Base-by-base conservation (phyloP, 2,888 invertebrate genomes). In the Eudasyphora cyanicolor region DNA sequence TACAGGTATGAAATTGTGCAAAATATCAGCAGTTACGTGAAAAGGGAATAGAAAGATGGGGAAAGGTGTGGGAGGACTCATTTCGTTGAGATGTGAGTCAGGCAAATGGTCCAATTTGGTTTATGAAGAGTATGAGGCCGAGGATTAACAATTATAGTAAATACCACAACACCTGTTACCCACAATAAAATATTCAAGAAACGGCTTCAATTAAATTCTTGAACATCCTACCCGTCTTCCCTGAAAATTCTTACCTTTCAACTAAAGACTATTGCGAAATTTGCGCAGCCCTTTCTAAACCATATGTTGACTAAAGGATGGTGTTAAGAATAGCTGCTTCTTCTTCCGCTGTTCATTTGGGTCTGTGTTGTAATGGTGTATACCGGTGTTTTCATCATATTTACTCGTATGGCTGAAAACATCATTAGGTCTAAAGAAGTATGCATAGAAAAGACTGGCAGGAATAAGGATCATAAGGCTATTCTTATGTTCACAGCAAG, bases 141-240 rank as follows among this genome's bases (percentile, higher is more conserved):
- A 38, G 38, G 17, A 57, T 24, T 8, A 57, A 73, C 35, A 73
- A 35, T 57, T 51, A 54, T 19, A 73, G 21, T 57, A 60, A 73
- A 57, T 60, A 42, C 73, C 42, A 57, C 51, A 73, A 60, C 73
- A 73, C 73, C 73, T 73, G 73, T 73, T 73, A 73, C 73, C 57
- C 42, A 27, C 19, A 17, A 60, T 27, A 3, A 73, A 27, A 57
- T 38, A 42, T 38, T 10, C 2, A 57, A 71, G 6, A 24, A 32
- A 51, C 32, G 7, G 10, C 12, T 14, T 4, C 42, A 38, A 21
- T 45, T 45, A 45, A 45, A 45, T 45, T 12, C 45, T n/a, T 45
- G 45, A 12, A n/a, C n/a, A n/a, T 45, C 45, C n/a, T n/a, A 2
- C n/a, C 45, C 12, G n/a, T n/a, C 4, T 45, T 12, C n/a, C 45